phyloP scores from a whole-genome alignment of 1,140 invertebrate species.

The Ostrea edulis region DNA sequence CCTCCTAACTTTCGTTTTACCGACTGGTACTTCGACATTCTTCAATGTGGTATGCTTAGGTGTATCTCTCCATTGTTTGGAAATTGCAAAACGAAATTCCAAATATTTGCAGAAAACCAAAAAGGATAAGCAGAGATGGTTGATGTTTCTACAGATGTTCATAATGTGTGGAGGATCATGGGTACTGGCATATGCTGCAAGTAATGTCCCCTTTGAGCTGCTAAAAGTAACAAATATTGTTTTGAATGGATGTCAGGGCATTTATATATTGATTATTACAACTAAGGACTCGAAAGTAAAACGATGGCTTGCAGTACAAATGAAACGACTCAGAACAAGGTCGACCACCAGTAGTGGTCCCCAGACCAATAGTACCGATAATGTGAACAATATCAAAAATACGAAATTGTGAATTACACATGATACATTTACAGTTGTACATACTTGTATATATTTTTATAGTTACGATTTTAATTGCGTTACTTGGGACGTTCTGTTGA shows the following conservation, averaged over 20 bases:
- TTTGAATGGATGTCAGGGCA: neutral
- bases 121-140: neutral
- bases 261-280: neutral
- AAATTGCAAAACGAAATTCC: neutral
- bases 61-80: neutral
- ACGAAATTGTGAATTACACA: neutral
- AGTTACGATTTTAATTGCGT: too few relatives aligned
- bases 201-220: neutral
- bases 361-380: neutral
- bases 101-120: neutral
- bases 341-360: too few relatives aligned
- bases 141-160: neutral
- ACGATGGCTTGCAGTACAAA: neutral
- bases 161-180: neutral
- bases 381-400: neutral
- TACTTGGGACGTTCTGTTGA: too few relatives aligned
- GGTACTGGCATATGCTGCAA: neutral
- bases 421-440: too few relatives aligned
- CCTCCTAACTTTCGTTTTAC: neutral
- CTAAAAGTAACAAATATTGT: neutral
- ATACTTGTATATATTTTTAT: too few relatives aligned
- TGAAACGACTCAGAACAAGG: neutral
- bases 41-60: neutral
- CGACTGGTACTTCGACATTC: neutral
- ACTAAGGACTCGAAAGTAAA: neutral